A percentile compares a stretch with the other conserved stretches of the same genome.
phyloP scores from a whole-genome alignment of 2,113 vertebrate genomes.

The Prietella phreatophila region DNA sequence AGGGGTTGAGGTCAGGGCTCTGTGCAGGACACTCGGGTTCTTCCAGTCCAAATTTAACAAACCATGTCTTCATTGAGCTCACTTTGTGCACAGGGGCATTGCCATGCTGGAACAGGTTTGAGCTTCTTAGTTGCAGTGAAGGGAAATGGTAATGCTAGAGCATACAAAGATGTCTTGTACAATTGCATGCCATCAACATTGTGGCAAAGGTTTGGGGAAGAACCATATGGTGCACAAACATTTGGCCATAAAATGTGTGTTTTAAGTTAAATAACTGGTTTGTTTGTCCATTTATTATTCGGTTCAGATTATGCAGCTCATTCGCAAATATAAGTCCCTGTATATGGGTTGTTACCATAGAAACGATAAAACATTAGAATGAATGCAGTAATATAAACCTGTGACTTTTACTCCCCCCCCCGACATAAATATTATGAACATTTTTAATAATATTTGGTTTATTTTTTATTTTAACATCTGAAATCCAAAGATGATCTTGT shows the following conservation, averaged over 20 bases:
- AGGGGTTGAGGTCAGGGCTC: neutral
- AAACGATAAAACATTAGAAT: neutral
- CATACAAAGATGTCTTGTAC: neutral
- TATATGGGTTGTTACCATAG: neutral
- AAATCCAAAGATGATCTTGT: conserved; percentile 27
- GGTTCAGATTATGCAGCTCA: neutral
- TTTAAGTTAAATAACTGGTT: too few relatives aligned
- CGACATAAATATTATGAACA: neutral
- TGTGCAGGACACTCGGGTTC: neutral
- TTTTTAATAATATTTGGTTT: neutral
- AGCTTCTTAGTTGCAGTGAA: neutral
- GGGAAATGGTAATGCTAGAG: neutral
- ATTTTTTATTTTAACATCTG: conserved; percentile 6
- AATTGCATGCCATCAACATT: neutral
- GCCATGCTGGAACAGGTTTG: neutral
- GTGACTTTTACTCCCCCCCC: neutral
- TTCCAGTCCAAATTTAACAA: neutral
- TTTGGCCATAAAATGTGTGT: neutral
- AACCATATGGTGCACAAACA: neutral
- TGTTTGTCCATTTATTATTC: neutral
- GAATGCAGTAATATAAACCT: neutral
- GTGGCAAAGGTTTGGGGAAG: neutral
- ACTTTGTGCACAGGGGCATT: neutral
- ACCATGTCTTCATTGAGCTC: neutral
- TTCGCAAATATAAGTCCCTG: neutral